Percentiles rank a stretch among this genome's conserved stretches.
phyloP scores from a whole-genome alignment of 2,797 vertebrate genomes.

The Helicolenus hilgendorfi region DNA sequence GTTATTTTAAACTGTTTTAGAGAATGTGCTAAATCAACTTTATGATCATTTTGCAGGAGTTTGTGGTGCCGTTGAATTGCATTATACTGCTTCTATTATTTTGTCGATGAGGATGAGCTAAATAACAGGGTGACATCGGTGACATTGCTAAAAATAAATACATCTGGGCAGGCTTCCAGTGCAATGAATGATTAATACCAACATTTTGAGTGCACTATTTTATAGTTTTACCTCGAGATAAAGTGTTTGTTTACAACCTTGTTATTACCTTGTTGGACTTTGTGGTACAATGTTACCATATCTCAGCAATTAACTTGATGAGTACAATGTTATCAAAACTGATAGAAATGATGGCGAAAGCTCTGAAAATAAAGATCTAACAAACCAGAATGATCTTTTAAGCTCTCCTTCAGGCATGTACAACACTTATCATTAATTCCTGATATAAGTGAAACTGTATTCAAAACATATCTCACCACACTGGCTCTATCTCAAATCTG shows the following conservation, averaged over 20 bases:
- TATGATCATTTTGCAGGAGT: background rate
- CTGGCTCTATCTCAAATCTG: background rate
- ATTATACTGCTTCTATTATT: background rate
- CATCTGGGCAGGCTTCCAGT: background rate
- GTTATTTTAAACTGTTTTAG: background rate
- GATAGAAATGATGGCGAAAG: background rate
- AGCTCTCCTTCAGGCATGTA: background rate
- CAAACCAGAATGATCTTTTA: background rate
- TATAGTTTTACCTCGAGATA: background rate
- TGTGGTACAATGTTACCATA: background rate
- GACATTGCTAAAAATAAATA: background rate
- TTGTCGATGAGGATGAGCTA: background rate
- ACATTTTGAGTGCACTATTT: background rate
- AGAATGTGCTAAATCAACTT: background rate
- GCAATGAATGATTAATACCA: background rate
- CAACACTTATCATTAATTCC: constrained; percentile 25
- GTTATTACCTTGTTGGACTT: too few relatives aligned
- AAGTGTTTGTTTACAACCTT: background rate
- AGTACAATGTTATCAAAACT: background rate
- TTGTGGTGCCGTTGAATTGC: background rate
- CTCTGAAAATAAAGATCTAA: constrained; percentile 1
- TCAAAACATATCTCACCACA: background rate
- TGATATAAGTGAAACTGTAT: constrained; percentile 1
- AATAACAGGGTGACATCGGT: background rate
- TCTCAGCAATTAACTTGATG: background rate